Evolutionary conservation across 2,797 vertebrate species (phyloP).

Genomic region (Esox masquinongy): DNA sequence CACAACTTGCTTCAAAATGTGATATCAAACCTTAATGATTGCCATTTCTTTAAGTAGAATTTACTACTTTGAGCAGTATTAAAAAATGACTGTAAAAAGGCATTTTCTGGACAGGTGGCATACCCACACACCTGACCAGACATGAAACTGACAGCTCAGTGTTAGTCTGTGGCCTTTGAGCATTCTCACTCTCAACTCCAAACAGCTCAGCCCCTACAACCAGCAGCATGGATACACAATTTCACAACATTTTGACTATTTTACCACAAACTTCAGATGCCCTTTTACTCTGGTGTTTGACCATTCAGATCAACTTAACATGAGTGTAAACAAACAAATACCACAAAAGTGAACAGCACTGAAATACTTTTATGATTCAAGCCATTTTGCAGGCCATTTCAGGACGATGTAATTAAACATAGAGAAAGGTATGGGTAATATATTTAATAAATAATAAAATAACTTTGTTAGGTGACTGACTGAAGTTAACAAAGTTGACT

Average conservation of each 20-base stretch:
- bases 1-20: constrained; percentile 36
- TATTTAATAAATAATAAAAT: constrained; percentile 23
- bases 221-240: constrained; percentile 3
- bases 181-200: constrained; percentile 14
- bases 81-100: not conserved
- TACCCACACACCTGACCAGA: constrained; percentile 10
- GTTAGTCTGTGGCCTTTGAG: constrained; percentile 23
- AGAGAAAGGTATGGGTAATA: constrained; percentile 4
- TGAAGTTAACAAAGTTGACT: constrained; percentile 15
- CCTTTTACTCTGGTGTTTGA: not conserved
- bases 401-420: not conserved
- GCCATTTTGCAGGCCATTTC: not conserved
- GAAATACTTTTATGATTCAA: constrained; percentile 8
- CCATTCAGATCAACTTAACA: not conserved
- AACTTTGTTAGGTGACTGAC: constrained; percentile 31
- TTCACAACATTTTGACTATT: not conserved
- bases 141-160: not conserved
- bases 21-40: constrained; percentile 16
- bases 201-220: constrained; percentile 13
- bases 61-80: not conserved
- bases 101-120: not conserved
- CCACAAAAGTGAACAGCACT: not conserved
- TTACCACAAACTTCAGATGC: not conserved
- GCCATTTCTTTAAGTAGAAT: not conserved
- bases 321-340: not conserved